phyloP scores from a whole-genome alignment of 2,797 vertebrate genomes.

The Meriones psammophilus region DNA sequence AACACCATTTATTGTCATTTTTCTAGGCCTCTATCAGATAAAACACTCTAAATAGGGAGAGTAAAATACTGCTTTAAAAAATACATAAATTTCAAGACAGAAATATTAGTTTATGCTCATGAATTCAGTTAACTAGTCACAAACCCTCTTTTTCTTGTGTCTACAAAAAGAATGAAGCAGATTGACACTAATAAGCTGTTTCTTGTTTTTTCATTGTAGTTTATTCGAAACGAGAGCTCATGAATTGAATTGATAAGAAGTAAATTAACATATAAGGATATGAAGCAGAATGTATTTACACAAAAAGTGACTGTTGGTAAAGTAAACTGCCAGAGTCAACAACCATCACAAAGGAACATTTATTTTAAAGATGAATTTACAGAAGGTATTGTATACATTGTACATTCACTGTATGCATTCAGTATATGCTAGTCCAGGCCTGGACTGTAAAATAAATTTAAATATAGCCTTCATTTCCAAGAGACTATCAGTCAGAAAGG shows the following conservation, averaged over 20 bases:
- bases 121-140: slow-evolving; percentile 61
- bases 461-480: slow-evolving; percentile 21
- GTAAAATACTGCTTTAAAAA: slow-evolving; percentile 53
- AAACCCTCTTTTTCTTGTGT: slow-evolving; percentile 65
- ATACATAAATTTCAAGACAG: slow-evolving; percentile 49
- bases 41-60: slow-evolving; percentile 27
- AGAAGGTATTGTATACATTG: slow-evolving; percentile 33
- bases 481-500: not conserved
- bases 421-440: not conserved
- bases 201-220: slow-evolving; percentile 81
- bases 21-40: slow-evolving; percentile 11
- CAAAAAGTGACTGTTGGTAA: slow-evolving; percentile 71
- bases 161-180: slow-evolving; percentile 71
- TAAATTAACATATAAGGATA: slow-evolving; percentile 81
- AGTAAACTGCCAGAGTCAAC: slow-evolving; percentile 83
- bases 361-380: slow-evolving; percentile 68
- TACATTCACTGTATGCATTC: not conserved
- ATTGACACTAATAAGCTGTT: slow-evolving; percentile 83
- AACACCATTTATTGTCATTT: slow-evolving; percentile 32
- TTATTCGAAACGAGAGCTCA: slow-evolving; percentile 75
- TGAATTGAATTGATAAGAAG: slow-evolving; percentile 82
- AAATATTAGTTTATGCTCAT: slow-evolving; percentile 46
- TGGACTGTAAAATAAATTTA: not conserved
- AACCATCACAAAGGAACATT: slow-evolving; percentile 65
- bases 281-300: slow-evolving; percentile 83